These are phyloP conservation scores for Tragelaphus strepsiceros DNA, from an alignment of 2,113 vertebrate species.

Conservation along the genomic window DNA sequence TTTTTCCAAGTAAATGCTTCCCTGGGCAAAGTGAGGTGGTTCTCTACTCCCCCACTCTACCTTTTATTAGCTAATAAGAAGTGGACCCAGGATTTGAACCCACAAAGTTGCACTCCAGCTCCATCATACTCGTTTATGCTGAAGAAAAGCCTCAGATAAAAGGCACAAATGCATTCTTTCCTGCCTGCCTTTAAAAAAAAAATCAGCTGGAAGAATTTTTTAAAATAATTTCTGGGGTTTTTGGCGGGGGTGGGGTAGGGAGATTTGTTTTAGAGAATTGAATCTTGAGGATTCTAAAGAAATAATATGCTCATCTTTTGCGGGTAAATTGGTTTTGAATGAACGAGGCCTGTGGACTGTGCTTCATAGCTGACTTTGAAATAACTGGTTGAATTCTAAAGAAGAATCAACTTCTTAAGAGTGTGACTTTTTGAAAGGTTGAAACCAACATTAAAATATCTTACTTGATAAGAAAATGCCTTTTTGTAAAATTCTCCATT, in stretches of 20 bases:
- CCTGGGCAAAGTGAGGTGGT: background rate
- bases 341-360: background rate
- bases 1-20: background rate
- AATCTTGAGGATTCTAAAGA: background rate
- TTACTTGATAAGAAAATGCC: background rate
- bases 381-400: background rate
- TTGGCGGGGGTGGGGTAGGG: background rate
- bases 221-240: background rate
- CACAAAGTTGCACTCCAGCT: background rate
- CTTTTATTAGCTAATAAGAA: background rate
- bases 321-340: background rate
- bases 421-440: background rate
- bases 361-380: background rate
- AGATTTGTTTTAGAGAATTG: slow-evolving; percentile 1
- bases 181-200: background rate
- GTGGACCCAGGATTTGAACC: background rate
- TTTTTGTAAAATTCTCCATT: background rate
- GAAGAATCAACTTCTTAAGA: background rate
- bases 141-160: background rate
- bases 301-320: background rate
- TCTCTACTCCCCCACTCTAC: background rate
- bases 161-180: background rate
- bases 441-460: slow-evolving; percentile 7
- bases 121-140: background rate
- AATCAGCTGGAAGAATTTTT: background rate